Conservation (phyloP, 2,797 vertebrate species). For the Macropus fuliginosus region DNA sequence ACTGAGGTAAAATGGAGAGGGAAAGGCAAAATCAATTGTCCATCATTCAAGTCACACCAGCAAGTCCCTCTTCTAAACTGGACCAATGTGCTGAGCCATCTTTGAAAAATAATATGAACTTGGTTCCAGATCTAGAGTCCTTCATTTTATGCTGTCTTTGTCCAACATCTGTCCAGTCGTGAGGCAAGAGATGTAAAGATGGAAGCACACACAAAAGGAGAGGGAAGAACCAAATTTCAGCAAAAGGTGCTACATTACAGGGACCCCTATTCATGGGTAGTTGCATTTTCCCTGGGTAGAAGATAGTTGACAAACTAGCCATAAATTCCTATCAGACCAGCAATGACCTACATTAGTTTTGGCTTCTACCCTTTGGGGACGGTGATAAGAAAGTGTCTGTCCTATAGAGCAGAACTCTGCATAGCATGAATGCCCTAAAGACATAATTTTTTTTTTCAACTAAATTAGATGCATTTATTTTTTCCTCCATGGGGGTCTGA, state of each 20-base stretch:
- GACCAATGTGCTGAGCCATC: not conserved
- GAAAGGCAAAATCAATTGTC: not conserved
- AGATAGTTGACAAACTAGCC: not conserved
- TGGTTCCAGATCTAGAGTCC: constrained; percentile 17
- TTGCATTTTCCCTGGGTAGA: not conserved
- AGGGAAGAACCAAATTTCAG: not conserved
- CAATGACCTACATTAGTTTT: constrained; percentile 50
- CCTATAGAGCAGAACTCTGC: constrained; percentile 67
- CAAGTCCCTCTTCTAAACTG: not conserved
- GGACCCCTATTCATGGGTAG: not conserved
- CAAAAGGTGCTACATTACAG: not conserved
- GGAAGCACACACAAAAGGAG: not conserved
- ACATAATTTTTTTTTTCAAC: constrained; percentile 61
- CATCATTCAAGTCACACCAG: not conserved
- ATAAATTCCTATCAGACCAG: constrained; percentile 20
- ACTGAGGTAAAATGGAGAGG: not conserved
- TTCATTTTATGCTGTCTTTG: not conserved
- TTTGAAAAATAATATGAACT: not conserved
- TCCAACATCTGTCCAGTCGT: not conserved
- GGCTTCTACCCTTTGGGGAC: constrained; percentile 25
- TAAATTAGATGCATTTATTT: constrained; percentile 78
- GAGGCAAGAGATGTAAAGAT: not conserved
- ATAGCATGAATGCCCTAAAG: constrained; percentile 77
- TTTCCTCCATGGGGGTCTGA: constrained; percentile 69
- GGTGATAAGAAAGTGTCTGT: constrained; percentile 19